A percentile compares a stretch with the other conserved stretches of the same genome.
These are phyloP conservation scores for Mesorhabditis belari DNA, from an alignment of 2,888 invertebrate species.

Conservation along the genomic window DNA sequence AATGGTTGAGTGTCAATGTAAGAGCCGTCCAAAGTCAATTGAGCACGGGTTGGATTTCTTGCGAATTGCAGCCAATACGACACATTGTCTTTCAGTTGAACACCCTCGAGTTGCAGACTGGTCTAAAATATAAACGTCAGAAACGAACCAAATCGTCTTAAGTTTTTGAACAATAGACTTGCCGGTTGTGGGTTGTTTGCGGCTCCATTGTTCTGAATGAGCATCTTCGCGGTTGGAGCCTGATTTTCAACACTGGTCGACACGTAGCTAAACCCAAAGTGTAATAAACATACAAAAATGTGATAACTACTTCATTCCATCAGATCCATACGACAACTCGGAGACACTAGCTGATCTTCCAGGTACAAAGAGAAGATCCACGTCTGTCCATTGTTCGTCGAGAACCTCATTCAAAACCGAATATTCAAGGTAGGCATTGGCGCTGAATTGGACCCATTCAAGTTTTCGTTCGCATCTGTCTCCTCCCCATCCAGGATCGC, in stretches of 20 bases:
- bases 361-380: conserved; percentile 86
- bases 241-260: conserved; percentile 26
- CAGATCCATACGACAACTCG: conserved; percentile 54
- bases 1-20: conserved; percentile 29
- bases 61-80: conserved; percentile 43
- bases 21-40: conserved; percentile 41
- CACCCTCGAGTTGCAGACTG: conserved; percentile 16
- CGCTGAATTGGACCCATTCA: conserved; percentile 47
- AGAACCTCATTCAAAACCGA: conserved; percentile 23
- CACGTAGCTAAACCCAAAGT: conserved; percentile 13
- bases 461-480: conserved; percentile 54
- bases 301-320: conserved; percentile 10
- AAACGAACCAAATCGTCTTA: not conserved
- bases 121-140: not conserved
- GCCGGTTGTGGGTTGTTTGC: conserved; percentile 1
- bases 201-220: conserved; percentile 18
- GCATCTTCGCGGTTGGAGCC: conserved; percentile 17
- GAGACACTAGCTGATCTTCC: conserved; percentile 43
- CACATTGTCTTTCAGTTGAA: conserved; percentile 35
- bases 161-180: conserved; percentile 11
- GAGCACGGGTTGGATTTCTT: conserved; percentile 37
- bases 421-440: conserved; percentile 39
- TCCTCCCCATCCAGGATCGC: conserved; percentile 90
- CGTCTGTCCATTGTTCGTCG: conserved; percentile 64
- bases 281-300: not conserved